Conservation (phyloP, 2,797 vertebrate species). For the Momotus momota region DNA sequence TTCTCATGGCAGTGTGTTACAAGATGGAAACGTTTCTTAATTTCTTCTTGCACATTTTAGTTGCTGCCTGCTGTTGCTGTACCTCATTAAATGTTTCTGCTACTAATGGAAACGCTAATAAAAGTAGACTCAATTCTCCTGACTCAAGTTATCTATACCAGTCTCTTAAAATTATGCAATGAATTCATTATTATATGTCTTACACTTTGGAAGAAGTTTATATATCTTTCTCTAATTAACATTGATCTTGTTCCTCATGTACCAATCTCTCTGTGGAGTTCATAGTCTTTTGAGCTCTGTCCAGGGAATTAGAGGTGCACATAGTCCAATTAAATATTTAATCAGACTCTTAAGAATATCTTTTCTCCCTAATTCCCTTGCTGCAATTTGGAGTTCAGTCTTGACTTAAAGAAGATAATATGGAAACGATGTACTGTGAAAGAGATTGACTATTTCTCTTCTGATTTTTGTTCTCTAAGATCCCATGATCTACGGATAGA, state of each 20-base stretch:
- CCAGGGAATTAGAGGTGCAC: neutral
- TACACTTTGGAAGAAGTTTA: neutral
- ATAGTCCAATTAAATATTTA: neutral
- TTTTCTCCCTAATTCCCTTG: neutral
- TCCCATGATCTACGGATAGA: neutral
- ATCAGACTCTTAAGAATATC: neutral
- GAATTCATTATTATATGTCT: conserved; percentile 20
- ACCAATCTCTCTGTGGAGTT: neutral
- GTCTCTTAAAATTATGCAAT: conserved; percentile 29
- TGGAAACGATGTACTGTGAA: neutral
- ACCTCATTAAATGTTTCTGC: neutral
- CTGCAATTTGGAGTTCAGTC: neutral
- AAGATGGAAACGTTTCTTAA: neutral
- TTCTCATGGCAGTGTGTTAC: neutral
- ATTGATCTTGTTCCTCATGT: conserved; percentile 30
- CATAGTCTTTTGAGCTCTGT: neutral
- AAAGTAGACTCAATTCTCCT: neutral
- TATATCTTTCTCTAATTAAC: conserved; percentile 42
- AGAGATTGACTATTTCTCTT: neutral
- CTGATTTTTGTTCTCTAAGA: neutral
- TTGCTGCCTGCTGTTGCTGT: neutral
- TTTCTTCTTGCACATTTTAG: neutral
- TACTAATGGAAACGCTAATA: neutral
- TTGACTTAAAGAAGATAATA: neutral
- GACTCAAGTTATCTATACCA: neutral